These are phyloP conservation scores for Noctuana brunneofusca DNA, from an alignment of 2,888 invertebrate species.

Conservation along the genomic window DNA sequence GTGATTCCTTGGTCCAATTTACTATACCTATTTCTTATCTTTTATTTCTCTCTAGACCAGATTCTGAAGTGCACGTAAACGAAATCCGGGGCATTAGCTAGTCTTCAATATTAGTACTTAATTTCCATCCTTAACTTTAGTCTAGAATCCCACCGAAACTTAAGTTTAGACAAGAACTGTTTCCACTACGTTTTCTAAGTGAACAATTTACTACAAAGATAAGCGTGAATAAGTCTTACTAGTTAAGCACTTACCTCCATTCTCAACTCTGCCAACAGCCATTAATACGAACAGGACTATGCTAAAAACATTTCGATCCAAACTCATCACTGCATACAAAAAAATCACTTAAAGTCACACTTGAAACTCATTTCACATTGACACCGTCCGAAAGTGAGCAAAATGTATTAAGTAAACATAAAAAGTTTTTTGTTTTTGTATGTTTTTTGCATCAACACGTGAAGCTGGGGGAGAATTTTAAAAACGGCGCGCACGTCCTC, in stretches of 20 bases:
- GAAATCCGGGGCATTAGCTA: too few species aligned
- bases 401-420: not conserved
- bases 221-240: not conserved
- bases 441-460: conserved; percentile 31
- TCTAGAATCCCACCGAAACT: too few species aligned
- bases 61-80: too few species aligned
- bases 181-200: too few species aligned
- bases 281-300: conserved; percentile 57
- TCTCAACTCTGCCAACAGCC: conserved; percentile 58
- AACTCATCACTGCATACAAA: conserved; percentile 58
- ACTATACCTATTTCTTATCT: too few species aligned
- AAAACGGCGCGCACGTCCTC: conserved; percentile 36
- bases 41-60: too few species aligned
- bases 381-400: not conserved
- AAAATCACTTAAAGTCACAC: conserved; percentile 38
- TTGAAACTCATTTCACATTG: conserved; percentile 18
- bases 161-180: too few species aligned
- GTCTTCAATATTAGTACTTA: too few species aligned
- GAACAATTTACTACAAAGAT: too few species aligned
- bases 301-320: conserved; percentile 53
- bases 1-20: too few species aligned
- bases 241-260: conserved; percentile 59
- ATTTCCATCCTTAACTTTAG: too few species aligned
- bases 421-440: conserved; percentile 17
- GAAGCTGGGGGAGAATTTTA: conserved; percentile 18